Evolutionary conservation across 2,113 vertebrate genomes (phyloP).

Genomic region (Tragelaphus imberbis): DNA sequence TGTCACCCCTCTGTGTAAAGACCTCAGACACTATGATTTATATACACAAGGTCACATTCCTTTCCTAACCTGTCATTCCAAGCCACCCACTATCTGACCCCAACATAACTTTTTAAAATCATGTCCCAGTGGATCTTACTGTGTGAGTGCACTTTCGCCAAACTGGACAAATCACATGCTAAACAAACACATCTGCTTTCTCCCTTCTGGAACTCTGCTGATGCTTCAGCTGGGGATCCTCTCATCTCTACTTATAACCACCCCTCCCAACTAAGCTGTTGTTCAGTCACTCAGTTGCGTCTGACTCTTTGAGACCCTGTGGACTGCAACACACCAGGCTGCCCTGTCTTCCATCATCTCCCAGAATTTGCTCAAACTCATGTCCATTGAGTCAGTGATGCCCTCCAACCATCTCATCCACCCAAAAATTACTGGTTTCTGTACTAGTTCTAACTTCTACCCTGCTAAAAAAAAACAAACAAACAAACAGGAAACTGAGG

Average conservation of each 20-base stretch:
- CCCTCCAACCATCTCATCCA: not conserved
- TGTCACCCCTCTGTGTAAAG: not conserved
- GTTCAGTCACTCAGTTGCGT: not conserved
- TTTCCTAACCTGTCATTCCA: not conserved
- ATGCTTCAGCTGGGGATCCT: not conserved
- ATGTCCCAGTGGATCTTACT: not conserved
- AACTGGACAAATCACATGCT: not conserved
- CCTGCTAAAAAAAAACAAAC: not conserved
- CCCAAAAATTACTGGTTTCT: not conserved
- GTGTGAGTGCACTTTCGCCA: not conserved
- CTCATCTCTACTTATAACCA: not conserved
- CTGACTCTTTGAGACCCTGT: not conserved
- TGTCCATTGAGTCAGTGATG: not conserved
- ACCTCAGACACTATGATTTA: not conserved
- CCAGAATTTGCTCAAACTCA: not conserved
- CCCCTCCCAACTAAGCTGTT: not conserved
- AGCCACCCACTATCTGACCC: not conserved
- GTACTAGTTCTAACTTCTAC: not conserved
- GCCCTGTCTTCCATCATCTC: not conserved
- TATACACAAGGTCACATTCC: not conserved
- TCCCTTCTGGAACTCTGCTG: not conserved
- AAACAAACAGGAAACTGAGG: not conserved
- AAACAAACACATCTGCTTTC: not conserved
- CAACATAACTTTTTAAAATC: not conserved
- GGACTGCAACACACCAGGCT: accelerated